These are phyloP conservation scores for Takifugu bimaculatus DNA, from an alignment of 2,113 vertebrate species.

Conservation along the genomic window DNA sequence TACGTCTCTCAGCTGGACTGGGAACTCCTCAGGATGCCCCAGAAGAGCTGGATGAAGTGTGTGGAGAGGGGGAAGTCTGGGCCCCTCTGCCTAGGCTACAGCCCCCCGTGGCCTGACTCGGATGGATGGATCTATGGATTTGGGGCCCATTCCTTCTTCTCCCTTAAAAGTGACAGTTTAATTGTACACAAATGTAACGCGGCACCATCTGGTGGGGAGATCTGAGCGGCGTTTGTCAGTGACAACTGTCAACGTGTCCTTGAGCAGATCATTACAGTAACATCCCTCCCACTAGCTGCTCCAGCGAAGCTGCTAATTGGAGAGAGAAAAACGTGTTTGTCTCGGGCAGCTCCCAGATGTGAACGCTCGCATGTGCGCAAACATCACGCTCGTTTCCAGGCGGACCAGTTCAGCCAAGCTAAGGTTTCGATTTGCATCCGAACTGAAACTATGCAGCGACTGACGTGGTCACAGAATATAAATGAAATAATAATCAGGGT, in stretches of 20 bases:
- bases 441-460: no score
- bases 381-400: not conserved
- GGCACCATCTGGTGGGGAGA: not conserved
- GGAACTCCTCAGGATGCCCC: no score
- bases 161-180: not conserved
- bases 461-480: no score
- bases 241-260: constrained; percentile 37
- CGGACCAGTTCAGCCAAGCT: not conserved
- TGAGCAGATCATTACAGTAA: constrained; percentile 41
- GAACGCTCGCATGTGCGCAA: constrained; percentile 7
- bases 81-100: no score
- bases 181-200: not conserved
- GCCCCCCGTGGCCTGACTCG: no score
- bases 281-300: constrained; percentile 18
- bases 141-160: not conserved
- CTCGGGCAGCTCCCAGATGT: constrained; percentile 21
- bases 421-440: not conserved
- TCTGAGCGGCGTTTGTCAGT: not conserved
- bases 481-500: no score
- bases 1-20: no score
- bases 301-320: constrained; percentile 48
- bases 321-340: constrained; percentile 27
- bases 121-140: no score
- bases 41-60: no score
- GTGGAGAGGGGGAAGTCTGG: no score